Percentiles rank a stretch among this genome's conserved stretches.
Evolutionary conservation across 2,113 vertebrate species (phyloP).

Genomic region (Oryzias melastigma): DNA sequence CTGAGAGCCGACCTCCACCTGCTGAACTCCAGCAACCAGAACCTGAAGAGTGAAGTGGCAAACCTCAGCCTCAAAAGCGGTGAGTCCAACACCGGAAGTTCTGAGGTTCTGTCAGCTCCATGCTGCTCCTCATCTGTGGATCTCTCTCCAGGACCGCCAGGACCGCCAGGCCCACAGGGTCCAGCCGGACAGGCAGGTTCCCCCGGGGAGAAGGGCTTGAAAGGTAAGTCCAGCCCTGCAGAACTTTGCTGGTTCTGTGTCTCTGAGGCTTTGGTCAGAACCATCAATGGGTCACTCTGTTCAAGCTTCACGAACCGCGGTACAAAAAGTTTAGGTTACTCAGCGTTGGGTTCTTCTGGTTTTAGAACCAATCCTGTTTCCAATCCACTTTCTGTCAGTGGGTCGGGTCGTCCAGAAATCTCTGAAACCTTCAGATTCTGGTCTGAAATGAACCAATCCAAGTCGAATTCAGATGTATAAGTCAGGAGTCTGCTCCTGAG

Average conservation of each 20-base stretch:
- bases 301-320: neutral
- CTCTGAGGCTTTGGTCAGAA: too few species aligned
- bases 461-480: too few species aligned
- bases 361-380: too few species aligned
- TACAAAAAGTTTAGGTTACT: neutral
- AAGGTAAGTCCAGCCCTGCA: constrained; percentile 35
- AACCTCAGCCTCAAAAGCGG: constrained; percentile 46
- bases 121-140: neutral
- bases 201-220: constrained; percentile 35
- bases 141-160: constrained; percentile 32
- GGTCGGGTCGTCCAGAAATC: neutral
- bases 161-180: constrained; percentile 27
- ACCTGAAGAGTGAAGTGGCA: constrained; percentile 41
- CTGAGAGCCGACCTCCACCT: constrained; percentile 32
- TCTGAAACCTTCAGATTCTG: neutral
- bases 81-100: neutral
- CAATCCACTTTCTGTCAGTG: neutral
- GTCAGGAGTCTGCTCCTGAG: too few species aligned
- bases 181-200: constrained; percentile 26
- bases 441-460: neutral
- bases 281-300: too few species aligned
- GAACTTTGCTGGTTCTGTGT: too few species aligned
- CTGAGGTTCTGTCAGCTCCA: neutral
- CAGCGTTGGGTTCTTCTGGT: neutral
- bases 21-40: constrained; percentile 50